Conservation (phyloP, 2,797 vertebrate genomes). For the Catostomus latipinnis region DNA sequence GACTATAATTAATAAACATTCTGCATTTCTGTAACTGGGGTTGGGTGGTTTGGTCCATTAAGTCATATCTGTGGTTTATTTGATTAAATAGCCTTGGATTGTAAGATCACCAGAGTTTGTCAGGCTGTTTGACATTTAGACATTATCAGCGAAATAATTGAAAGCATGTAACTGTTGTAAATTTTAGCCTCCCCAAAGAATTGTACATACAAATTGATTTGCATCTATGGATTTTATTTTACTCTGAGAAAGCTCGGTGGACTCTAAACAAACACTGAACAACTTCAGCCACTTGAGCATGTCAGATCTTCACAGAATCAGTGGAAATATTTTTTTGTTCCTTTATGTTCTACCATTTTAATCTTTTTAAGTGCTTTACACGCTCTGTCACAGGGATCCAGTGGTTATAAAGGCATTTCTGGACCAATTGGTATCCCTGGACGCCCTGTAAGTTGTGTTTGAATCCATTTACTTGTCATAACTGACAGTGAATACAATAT, state of each 20-base stretch:
- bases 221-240: too few relatives aligned
- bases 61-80: too few relatives aligned
- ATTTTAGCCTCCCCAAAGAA: not conserved
- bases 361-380: conserved; percentile 3
- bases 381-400: conserved; percentile 82
- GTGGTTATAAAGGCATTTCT: conserved; percentile 92
- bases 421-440: conserved; percentile 87
- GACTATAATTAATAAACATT: too few relatives aligned
- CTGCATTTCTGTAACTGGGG: too few relatives aligned
- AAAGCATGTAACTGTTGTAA: not conserved
- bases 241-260: not conserved
- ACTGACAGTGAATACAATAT: not conserved
- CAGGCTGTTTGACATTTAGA: too few relatives aligned
- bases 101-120: too few relatives aligned
- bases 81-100: too few relatives aligned
- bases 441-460: conserved; percentile 81
- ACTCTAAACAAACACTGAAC: not conserved
- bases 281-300: not conserved
- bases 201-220: not conserved
- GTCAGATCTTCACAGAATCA: not conserved
- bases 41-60: too few relatives aligned
- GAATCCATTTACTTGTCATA: not conserved
- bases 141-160: too few relatives aligned
- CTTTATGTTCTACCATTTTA: conserved; percentile 7
- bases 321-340: not conserved